Evolutionary conservation across 2,797 vertebrate species (phyloP), one percentile per base, ranked within the genome.

Genomic region (Oryzias sinensis): DNA sequence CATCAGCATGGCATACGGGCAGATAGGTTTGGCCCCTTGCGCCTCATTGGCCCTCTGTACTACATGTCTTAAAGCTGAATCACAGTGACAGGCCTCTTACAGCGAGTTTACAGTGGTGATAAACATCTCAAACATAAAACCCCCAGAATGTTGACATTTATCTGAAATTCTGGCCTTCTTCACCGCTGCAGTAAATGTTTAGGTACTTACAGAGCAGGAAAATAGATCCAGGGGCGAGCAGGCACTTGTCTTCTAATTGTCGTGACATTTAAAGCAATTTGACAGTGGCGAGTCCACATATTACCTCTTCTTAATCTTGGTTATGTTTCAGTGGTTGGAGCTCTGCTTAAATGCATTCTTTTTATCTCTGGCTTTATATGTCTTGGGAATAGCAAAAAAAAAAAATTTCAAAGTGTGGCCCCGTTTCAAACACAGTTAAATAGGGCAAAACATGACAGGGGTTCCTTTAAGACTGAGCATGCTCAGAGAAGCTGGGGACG

Each of bases 1-100:
- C 17, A 98, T 97, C 92, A 96, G 94, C 89, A 97, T 97, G 93
- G 94, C 96, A 1, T 98, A 97, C 0, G 95, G 95, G 50, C 96
- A 98, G 83, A 97, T 97, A 9, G 95, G 95, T 88, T 43, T 6
- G 82, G 73, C 56, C 56, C 29, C 51, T 29, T 14, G 16, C 18
- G 52, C 16, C 54, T 62, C 54, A 1, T 72, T 45, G 55, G 16
- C 64, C 51, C 40, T 47, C 41, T 29, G 44, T 1, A 25, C 43
- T 27, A 2, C 44, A 9, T 18, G 72, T 62, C 18, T 72, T 65
- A 53, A 60, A 57, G 58, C 20, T 56, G 48, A 70, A 54, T 70
- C 68, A 60, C 67, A 49, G 29, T 16, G 64, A 79, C 65, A 52
- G 59, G 52, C 56, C 5, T 52, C 53, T 50, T n/a, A 45, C 27